Conservation (phyloP, 2,797 vertebrate genomes). For the Protosalanx chinensis region DNA sequence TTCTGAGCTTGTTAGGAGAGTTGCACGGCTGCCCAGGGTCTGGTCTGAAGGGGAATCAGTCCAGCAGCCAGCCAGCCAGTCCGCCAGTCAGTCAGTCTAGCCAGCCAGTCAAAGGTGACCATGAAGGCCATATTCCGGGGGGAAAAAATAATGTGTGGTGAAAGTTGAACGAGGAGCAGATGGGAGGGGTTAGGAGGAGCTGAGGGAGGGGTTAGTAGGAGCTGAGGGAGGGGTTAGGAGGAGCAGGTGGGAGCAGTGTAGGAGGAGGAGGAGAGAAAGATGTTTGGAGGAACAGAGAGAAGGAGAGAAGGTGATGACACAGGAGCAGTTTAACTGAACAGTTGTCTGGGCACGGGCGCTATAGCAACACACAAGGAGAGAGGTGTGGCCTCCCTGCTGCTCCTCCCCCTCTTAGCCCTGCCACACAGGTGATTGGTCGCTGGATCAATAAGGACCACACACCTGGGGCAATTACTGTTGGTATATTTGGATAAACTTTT, state of each 20-base stretch:
- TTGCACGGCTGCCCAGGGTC: conserved; percentile 23
- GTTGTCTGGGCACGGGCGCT: conserved; percentile 13
- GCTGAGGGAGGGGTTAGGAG: conserved; percentile 1
- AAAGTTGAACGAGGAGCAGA: no score
- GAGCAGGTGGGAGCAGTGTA: no score
- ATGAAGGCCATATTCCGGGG: no score
- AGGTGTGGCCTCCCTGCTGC: not conserved
- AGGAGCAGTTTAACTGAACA: conserved; percentile 26
- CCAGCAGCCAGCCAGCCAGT: not conserved
- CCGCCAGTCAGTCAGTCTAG: not conserved
- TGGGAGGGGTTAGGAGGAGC: not conserved
- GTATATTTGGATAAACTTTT: not conserved
- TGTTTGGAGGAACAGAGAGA: not conserved
- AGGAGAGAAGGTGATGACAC: conserved; percentile 11
- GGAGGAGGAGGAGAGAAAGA: no score
- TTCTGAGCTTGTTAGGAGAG: conserved; percentile 39
- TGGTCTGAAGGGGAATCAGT: not conserved
- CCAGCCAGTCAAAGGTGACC: no score
- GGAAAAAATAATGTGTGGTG: no score
- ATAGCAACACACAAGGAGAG: not conserved
- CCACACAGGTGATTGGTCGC: no score
- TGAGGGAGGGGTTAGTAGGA: not conserved
- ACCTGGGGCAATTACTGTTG: no score
- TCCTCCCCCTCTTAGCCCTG: not conserved
- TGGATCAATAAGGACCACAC: no score